Conservation (phyloP, 2,888 invertebrate genomes). For the Dinocampus coccinellae region DNA sequence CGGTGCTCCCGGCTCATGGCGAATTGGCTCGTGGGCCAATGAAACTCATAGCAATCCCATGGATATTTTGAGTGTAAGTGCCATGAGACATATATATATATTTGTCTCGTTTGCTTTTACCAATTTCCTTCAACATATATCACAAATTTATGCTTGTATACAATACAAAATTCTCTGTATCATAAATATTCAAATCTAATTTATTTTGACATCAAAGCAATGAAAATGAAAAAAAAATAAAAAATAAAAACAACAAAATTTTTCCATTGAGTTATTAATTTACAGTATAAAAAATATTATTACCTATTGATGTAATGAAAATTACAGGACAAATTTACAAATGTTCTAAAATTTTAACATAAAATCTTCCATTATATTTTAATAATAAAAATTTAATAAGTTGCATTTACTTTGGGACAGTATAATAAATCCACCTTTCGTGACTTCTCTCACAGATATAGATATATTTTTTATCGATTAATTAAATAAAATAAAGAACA, state of each 20-base stretch:
- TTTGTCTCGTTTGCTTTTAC: background rate
- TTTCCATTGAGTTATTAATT: too few relatives aligned
- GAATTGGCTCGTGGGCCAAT: slow-evolving; percentile 37
- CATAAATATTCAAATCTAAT: background rate
- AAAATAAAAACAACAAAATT: too few relatives aligned
- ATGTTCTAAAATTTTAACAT: too few relatives aligned
- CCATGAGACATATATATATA: slow-evolving; percentile 21
- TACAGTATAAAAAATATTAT: too few relatives aligned
- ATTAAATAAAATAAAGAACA: slow-evolving; percentile 4
- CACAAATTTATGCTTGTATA: background rate
- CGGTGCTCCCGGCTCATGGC: slow-evolving; percentile 29
- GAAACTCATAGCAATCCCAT: slow-evolving; percentile 26
- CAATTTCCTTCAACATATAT: slow-evolving; percentile 3
- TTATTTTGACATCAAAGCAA: background rate
- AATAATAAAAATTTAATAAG: background rate
- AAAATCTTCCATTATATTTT: too few relatives aligned
- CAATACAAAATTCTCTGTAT: background rate
- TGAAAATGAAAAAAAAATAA: background rate
- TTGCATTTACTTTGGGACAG: background rate
- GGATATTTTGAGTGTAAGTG: slow-evolving; percentile 11
- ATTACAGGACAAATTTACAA: too few relatives aligned
- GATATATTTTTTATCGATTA: background rate
- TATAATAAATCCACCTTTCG: background rate
- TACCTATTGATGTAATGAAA: too few relatives aligned
- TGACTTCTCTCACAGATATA: background rate